Evolutionary conservation across 2,113 vertebrate genomes (phyloP), one percentile per base, ranked within the genome.

Genomic region (Poeciliopsis occidentalis): DNA sequence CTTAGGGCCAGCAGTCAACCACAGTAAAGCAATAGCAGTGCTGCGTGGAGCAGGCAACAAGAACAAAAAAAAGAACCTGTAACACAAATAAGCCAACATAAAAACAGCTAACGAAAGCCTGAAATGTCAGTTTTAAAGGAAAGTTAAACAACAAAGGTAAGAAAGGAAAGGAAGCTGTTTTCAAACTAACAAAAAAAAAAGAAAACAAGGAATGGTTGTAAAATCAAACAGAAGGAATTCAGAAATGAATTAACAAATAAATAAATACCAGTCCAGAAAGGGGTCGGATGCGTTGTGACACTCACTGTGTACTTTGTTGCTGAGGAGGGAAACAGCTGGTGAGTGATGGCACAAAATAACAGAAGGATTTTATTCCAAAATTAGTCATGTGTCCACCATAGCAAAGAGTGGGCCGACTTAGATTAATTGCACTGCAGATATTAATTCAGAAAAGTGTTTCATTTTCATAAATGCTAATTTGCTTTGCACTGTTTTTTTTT

Each of bases 251-350:
- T 86, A 93, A 93, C 88, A 89, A 93, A 93, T 90, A 92, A 94
- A 94, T 95, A 95, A 95, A 94, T 95, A 95, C 95, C 94, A 93
- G 92, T 95, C 92, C 88, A 94, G 94, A 94, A 94, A 95, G 90
- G 92, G 92, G 91, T 94, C 93, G 80, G 93, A 86, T 88, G 91
- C 87, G 91, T 90, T 91, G 92, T 94, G 92, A 93, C 85, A 91
- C 89, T 94, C 94, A 94, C 93, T 94, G 93, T 93, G 91, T 93
- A 94, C 94, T 92, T 95, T 95, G 90, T 93, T 92, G 89, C 95
- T 95, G 94, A 95, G 93, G 93, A 95, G 92, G 94, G 90, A 95
- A 95, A 95, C 92, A 95, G 90, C 91, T 92, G 80, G 89, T 94
- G 91, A 91, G 92, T 93, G 92, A 92, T 84, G 87, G 70, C 87